Evolutionary conservation across 2,888 invertebrate genomes (phyloP), one percentile per base, ranked within the genome.

Genomic region (Pristionchus japonicus): DNA sequence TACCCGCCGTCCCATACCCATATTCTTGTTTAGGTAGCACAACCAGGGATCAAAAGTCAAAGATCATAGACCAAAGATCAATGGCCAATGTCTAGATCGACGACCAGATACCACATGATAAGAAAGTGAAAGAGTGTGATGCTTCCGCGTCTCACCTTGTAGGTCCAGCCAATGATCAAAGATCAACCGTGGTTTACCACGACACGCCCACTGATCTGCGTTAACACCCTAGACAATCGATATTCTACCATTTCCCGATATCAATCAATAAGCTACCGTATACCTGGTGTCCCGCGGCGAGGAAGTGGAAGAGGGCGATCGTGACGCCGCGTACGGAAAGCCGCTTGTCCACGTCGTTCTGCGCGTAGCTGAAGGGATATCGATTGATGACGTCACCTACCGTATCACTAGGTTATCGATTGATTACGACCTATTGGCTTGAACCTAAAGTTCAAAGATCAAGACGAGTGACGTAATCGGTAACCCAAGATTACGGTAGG

Each of bases 261-360:
- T n/a, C n/a, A n/a, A n/a, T n/a, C n/a, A n/a, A n/a, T n/a, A n/a
- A n/a, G n/a, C n/a, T n/a, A n/a, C n/a, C n/a, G n/a, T n/a, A n/a
- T 17, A 87, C 88, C 88, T 92, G 91, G 88, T 92, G 92, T 20
- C 92, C 92, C 1, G 90, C 89, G 40, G 91, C 91, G 64, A 92
- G 89, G 86, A 92, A 92, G 88, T 92, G 89, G 91, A 92, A 92
- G 15, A 91, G 88, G 40, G 91, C 91, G 77, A 92, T 90, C n/a
- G 91, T 91, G 40, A 91, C 90, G 3, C 92, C 92, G 23, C 91
- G 89, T 0, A 91, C 92, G 82, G 90, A 89, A 37, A 91, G 89
- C 47, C 91, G 90, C 74, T 90, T 90, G 88, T 92, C 92, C 70
- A 89, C 88, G 86, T 92, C 92, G 52, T 47, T 47, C 61, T 88